Evolutionary conservation across 2,113 vertebrate species (phyloP), one percentile per base, ranked within the genome.

Genomic region (Sturnira hondurensis): DNA sequence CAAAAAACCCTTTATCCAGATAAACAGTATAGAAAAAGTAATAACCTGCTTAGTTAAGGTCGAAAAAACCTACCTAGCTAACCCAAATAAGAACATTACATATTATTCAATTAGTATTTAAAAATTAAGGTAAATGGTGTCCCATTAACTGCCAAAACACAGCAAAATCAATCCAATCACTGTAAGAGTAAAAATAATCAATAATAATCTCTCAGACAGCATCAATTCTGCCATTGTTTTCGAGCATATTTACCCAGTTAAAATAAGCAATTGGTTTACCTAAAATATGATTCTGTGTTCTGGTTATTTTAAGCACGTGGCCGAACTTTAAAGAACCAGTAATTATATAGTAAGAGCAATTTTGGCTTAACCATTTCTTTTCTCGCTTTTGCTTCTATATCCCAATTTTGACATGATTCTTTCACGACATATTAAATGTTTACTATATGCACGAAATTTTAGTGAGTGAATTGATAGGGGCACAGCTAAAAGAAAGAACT

Each of bases 191-290:
- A 17, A 45, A 56, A 63, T 26, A 78, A 84, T 67, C 93, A 91
- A 84, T 47, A 73, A 56, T 33, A 63, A 89, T 81, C 58, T 54
- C 28, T 65, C 22, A 89, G 76, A 93, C 41, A 95, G 20, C 65
- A 91, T 85, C 56, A 80, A 22, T 70, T 85, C 31, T 20, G 65
- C 43, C 91, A 86, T 91, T 50, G 81, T 91, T 89, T 73, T 87
- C 36, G 86, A 65, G 73, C 86, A 63, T 1, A 88, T 68, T 91
- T 24, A 81, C 7, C 70, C 24, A 28, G 24, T 54, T 93, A 15
- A 74, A 80, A 95, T 47, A 80, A 96, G 86, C 2, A 20, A 81
- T 8, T 4, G 6, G 22, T 88, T 80, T 58, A 58, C 7, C 38
- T 93, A 52, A 85, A 74, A 10, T 52, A 67, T 41, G 50, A 70